phyloP scores from a whole-genome alignment of 1,140 invertebrate species.

The Onthophagus taurus region DNA sequence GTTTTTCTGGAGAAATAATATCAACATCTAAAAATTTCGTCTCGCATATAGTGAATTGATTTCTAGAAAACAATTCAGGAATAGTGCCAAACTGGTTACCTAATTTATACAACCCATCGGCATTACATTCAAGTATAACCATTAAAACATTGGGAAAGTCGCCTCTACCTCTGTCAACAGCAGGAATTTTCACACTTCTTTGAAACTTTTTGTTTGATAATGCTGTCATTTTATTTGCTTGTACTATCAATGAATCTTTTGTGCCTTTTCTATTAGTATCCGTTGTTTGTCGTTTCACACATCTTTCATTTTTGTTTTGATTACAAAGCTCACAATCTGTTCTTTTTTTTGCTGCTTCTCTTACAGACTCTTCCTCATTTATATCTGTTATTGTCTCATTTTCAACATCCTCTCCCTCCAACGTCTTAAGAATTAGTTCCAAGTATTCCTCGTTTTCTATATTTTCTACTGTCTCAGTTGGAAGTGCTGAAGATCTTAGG shows the following conservation, averaged over 20 bases:
- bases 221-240: constrained; percentile 8
- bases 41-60: constrained; percentile 3
- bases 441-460: constrained; percentile 31
- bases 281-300: no score
- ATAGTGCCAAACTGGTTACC: background rate
- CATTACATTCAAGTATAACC: constrained; percentile 7
- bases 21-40: background rate
- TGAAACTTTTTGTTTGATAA: background rate
- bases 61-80: constrained; percentile 1
- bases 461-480: no score
- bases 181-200: constrained; percentile 8
- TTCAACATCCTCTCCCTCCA: background rate
- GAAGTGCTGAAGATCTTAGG: constrained; percentile 25
- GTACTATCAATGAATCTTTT: background rate
- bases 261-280: no score
- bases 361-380: background rate
- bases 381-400: background rate
- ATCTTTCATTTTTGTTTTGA: background rate
- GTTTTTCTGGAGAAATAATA: background rate
- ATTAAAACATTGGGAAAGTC: constrained; percentile 5
- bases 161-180: constrained; percentile 7
- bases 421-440: background rate
- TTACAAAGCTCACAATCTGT: no score
- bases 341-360: no score
- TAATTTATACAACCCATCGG: constrained; percentile 9